Evolutionary conservation across 2,888 invertebrate genomes (phyloP).

Genomic region (Drosophila lacicola): DNA sequence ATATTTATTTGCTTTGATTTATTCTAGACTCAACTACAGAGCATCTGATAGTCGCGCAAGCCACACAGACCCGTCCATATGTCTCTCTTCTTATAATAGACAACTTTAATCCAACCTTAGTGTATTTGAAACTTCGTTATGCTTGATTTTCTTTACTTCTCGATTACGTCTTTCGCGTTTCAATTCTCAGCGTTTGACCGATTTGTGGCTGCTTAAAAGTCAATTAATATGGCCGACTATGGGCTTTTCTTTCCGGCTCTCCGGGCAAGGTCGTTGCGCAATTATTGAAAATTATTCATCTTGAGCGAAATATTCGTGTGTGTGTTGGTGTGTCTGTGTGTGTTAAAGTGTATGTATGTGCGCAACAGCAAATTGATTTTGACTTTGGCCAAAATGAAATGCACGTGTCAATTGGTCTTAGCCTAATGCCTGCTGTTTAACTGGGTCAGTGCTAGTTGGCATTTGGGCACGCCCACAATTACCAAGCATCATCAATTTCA

Average conservation of each 20-base stretch:
- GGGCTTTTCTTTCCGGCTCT: conserved; percentile 63
- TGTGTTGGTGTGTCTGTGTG: neutral
- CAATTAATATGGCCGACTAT: conserved; percentile 63
- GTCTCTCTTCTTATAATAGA: no score
- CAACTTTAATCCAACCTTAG: neutral
- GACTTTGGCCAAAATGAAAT: conserved; percentile 13
- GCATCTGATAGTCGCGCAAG: no score
- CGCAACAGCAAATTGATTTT: conserved; percentile 35
- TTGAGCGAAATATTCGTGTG: conserved; percentile 8
- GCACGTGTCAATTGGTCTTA: conserved; percentile 38
- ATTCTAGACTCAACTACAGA: no score
- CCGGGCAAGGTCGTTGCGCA: conserved; percentile 62
- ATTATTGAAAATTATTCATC: conserved; percentile 50
- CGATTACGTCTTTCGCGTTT: conserved; percentile 8
- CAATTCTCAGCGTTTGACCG: conserved; percentile 27
- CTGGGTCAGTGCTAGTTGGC: conserved; percentile 36
- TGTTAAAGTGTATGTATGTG: conserved; percentile 1
- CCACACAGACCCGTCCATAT: no score
- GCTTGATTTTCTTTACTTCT: neutral
- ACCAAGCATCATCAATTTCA: conserved; percentile 55
- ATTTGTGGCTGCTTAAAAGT: conserved; percentile 65
- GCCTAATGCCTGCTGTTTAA: conserved; percentile 15
- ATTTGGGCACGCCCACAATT: conserved; percentile 53
- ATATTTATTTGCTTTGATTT: no score
- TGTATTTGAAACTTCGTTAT: conserved; percentile 9